Percentiles rank a stretch among this genome's conserved stretches.
These are phyloP conservation scores for Keiferia lycopersicella DNA, from an alignment of 2,888 invertebrate species.

Conservation along the genomic window DNA sequence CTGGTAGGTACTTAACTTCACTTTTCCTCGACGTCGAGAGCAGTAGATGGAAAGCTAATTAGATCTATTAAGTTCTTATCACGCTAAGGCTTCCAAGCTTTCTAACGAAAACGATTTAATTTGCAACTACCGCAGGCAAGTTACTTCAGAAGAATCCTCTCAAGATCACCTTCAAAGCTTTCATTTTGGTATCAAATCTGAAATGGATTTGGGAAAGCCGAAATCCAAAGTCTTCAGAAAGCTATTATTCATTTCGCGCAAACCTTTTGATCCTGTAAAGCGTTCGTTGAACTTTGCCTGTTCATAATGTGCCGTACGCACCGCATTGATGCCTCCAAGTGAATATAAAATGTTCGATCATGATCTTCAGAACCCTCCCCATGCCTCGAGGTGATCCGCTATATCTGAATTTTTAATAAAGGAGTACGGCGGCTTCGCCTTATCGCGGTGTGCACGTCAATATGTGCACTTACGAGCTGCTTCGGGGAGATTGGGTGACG, in stretches of 20 bases:
- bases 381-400: slow-evolving; percentile 42
- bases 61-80: not conserved
- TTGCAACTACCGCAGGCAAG: not conserved
- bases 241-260: slow-evolving; percentile 19
- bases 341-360: slow-evolving; percentile 67
- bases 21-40: not conserved
- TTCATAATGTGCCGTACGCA: slow-evolving; percentile 23
- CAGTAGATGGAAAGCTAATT: not conserved
- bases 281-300: slow-evolving; percentile 15
- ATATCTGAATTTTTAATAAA: slow-evolving; percentile 61
- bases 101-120: not conserved
- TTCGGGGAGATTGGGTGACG: slow-evolving; percentile 39
- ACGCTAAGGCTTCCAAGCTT: not conserved
- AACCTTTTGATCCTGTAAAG: slow-evolving; percentile 11
- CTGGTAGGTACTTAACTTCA: not conserved
- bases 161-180: not conserved
- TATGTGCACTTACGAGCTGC: slow-evolving; percentile 45
- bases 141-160: not conserved
- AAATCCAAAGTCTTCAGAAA: slow-evolving; percentile 9
- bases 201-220: slow-evolving; percentile 2
- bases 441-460: slow-evolving; percentile 45
- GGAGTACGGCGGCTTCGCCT: slow-evolving; percentile 43
- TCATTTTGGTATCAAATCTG: not conserved
- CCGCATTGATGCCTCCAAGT: slow-evolving; percentile 40
- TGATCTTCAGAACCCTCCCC: slow-evolving; percentile 55